Percentiles rank a stretch among this genome's conserved stretches.
These are phyloP conservation scores for Parotocinclus haroldoi DNA, from an alignment of 2,797 vertebrate species.

Conservation along the genomic window DNA sequence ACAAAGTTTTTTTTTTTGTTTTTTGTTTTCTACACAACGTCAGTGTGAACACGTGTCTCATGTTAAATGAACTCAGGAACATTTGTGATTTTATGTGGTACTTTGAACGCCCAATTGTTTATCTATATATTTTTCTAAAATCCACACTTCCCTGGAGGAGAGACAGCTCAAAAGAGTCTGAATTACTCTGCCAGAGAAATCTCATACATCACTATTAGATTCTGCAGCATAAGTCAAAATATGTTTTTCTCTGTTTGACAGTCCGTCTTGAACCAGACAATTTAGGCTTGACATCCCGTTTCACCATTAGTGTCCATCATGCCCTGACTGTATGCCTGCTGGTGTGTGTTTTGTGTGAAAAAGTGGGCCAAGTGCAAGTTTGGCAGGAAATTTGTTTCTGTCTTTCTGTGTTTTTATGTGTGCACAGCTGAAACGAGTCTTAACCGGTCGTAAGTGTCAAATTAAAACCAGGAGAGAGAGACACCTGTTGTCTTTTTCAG, in stretches of 20 bases:
- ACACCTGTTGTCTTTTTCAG: conserved; percentile 13
- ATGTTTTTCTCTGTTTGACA: conserved; percentile 30
- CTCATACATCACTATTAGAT: conserved; percentile 2
- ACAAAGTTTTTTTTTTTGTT: too few relatives aligned
- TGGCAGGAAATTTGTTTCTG: conserved; percentile 2
- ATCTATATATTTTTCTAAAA: neutral
- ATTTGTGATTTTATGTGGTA: too few relatives aligned
- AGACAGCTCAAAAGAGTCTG: conserved; percentile 9
- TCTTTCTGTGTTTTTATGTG: conserved; percentile 1
- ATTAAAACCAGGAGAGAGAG: conserved; percentile 21
- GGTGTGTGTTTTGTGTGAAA: conserved; percentile 15
- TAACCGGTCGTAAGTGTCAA: conserved; percentile 33
- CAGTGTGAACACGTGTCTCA: too few relatives aligned
- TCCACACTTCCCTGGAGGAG: neutral
- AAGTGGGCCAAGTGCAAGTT: conserved; percentile 2
- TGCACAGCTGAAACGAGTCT: conserved; percentile 3
- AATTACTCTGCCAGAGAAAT: conserved; percentile 12
- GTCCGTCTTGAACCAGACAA: conserved; percentile 26
- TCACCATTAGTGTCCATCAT: conserved; percentile 44
- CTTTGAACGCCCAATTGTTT: neutral
- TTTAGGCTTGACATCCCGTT: conserved; percentile 30
- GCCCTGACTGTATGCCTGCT: conserved; percentile 15
- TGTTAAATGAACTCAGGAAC: too few relatives aligned
- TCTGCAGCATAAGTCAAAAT: conserved; percentile 11
- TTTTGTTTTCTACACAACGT: too few relatives aligned